phyloP scores from a whole-genome alignment of 2,797 vertebrate species.

The Clamator glandarius region DNA sequence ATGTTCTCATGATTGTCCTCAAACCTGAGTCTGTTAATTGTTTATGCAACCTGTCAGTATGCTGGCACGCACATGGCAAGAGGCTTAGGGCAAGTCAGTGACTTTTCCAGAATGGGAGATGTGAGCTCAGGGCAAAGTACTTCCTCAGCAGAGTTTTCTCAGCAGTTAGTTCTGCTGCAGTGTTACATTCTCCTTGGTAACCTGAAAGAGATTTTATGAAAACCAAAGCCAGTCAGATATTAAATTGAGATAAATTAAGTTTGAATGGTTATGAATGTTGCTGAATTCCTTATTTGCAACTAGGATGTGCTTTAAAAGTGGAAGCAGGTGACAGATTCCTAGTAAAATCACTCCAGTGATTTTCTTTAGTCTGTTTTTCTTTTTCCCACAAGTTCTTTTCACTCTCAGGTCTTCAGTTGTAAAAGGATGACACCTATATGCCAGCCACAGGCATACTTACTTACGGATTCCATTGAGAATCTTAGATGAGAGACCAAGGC shows the following conservation, averaged over 20 bases:
- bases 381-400: not conserved
- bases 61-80: not conserved
- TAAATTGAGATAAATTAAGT: not conserved
- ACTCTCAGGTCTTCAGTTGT: not conserved
- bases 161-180: not conserved
- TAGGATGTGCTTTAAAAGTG: not conserved
- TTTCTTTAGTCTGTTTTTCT: not conserved
- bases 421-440: not conserved
- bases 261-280: not conserved
- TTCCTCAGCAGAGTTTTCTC: not conserved
- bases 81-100: not conserved
- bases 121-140: not conserved
- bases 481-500: not conserved
- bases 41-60: not conserved
- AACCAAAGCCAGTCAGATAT: not conserved
- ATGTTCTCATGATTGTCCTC: not conserved
- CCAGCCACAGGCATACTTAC: not conserved
- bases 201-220: not conserved
- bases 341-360: not conserved
- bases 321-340: not conserved
- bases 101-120: not conserved
- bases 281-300: not conserved
- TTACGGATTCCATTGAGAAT: not conserved
- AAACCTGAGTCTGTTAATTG: not conserved
- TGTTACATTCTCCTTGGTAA: not conserved